Percentiles rank a stretch among this genome's conserved stretches.
Evolutionary conservation across 2,113 vertebrate species (phyloP).

Genomic region (Taxidea taxus): DNA sequence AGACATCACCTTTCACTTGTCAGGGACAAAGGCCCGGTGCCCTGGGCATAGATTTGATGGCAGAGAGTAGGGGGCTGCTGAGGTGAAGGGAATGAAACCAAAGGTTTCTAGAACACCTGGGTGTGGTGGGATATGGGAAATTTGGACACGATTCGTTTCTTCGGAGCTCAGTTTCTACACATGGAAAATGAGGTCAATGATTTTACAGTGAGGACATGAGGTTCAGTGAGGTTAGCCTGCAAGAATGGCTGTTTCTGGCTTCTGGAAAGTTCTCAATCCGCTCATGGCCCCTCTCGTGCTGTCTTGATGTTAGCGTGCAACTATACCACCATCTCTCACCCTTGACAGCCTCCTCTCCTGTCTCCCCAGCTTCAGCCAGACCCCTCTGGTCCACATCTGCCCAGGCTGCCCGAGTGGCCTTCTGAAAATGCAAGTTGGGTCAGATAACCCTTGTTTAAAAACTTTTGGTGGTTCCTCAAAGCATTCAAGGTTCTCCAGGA

Average conservation of each 20-base stretch:
- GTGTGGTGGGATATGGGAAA: not conserved
- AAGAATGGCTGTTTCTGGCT: not conserved
- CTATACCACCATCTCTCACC: not conserved
- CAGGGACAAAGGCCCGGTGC: not conserved
- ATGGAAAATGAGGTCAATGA: not conserved
- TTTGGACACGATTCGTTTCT: not conserved
- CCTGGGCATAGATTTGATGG: not conserved
- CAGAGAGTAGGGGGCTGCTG: rapidly evolving
- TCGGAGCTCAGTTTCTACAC: not conserved
- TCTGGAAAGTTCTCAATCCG: not conserved
- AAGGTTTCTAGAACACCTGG: not conserved
- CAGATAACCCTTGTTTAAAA: not conserved
- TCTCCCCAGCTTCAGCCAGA: not conserved
- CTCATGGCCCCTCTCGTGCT: not conserved
- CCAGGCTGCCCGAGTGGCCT: not conserved
- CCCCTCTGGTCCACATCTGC: not conserved
- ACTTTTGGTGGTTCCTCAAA: not conserved
- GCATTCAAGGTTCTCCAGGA: not conserved
- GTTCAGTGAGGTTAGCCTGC: not conserved
- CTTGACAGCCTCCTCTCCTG: not conserved
- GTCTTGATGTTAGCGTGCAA: not conserved
- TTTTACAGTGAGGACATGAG: not conserved
- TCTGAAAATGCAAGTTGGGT: not conserved
- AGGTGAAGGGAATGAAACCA: not conserved
- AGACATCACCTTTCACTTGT: not conserved